These are phyloP conservation scores for Balearica regulorum DNA, from an alignment of 2,797 vertebrate species.

Conservation along the genomic window DNA sequence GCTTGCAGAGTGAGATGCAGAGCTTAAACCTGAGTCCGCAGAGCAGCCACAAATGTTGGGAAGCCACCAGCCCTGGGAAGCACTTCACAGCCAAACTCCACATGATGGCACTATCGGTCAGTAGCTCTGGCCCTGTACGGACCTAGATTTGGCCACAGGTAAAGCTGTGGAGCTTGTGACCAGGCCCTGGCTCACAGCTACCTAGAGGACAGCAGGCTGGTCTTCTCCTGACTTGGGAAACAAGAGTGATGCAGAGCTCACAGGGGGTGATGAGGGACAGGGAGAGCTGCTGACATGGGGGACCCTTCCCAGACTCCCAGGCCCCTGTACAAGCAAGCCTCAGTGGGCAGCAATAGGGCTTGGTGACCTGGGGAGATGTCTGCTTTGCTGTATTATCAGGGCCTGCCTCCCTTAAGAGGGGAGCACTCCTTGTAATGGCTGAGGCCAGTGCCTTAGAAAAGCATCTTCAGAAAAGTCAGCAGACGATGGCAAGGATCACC, in stretches of 20 bases:
- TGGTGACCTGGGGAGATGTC: not conserved
- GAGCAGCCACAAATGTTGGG: not conserved
- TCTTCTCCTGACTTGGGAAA: not conserved
- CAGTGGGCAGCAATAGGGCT: rapidly evolving
- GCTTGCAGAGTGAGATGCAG: not conserved
- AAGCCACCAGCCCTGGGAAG: not conserved
- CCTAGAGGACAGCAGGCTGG: not conserved
- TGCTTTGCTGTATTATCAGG: not conserved
- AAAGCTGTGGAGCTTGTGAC: not conserved
- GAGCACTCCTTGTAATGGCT: not conserved
- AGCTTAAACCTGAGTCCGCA: not conserved
- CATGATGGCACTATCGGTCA: not conserved
- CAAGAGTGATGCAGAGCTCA: not conserved
- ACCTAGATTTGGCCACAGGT: not conserved
- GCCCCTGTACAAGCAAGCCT: not conserved
- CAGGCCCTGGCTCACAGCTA: not conserved
- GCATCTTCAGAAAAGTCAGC: not conserved
- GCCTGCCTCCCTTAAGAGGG: not conserved
- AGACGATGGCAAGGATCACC: not conserved
- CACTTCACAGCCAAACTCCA: not conserved
- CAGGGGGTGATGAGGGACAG: not conserved
- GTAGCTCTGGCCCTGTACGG: not conserved
- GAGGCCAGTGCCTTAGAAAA: not conserved
- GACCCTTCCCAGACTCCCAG: rapidly evolving
- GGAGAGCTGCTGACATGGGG: not conserved